A percentile compares a stretch with the other conserved stretches of the same genome.
Evolutionary conservation across 2,797 vertebrate genomes (phyloP).

Genomic region (Ataeniobius toweri): DNA sequence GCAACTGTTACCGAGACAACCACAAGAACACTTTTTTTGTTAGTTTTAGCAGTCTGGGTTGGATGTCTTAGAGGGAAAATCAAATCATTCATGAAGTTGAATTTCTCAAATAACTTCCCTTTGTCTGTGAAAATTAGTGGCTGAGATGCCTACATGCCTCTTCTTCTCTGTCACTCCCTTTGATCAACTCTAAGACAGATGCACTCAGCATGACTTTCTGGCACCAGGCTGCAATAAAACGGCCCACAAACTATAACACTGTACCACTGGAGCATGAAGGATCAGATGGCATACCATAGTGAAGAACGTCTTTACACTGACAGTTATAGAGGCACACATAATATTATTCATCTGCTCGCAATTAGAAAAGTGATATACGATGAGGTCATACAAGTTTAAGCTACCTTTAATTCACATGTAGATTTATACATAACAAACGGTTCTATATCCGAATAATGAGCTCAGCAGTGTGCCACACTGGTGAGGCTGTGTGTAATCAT

Average conservation of each 20-base stretch:
- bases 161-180: slow-evolving; percentile 8
- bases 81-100: slow-evolving; percentile 40
- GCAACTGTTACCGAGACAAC: slow-evolving; percentile 60
- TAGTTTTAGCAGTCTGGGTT: slow-evolving; percentile 46
- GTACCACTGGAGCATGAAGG: slow-evolving; percentile 19
- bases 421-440: slow-evolving; percentile 62
- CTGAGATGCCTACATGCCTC: slow-evolving; percentile 37
- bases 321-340: slow-evolving; percentile 17
- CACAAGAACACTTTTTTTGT: slow-evolving; percentile 50
- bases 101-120: slow-evolving; percentile 39
- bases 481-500: slow-evolving; percentile 44
- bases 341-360: slow-evolving; percentile 32
- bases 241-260: slow-evolving; percentile 35
- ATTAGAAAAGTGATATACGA: slow-evolving; percentile 28
- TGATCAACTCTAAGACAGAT: slow-evolving; percentile 48
- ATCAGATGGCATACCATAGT: slow-evolving; percentile 25
- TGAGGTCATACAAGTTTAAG: slow-evolving; percentile 47
- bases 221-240: slow-evolving; percentile 28
- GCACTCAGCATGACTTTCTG: slow-evolving; percentile 44
- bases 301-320: slow-evolving; percentile 16
- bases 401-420: slow-evolving; percentile 51
- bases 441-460: slow-evolving; percentile 49
- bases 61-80: slow-evolving; percentile 42
- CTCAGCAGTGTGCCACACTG: slow-evolving; percentile 52
- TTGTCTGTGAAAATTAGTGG: slow-evolving; percentile 44